Conservation (phyloP, 2,888 invertebrate genomes). For the Heliothis peltigera region DNA sequence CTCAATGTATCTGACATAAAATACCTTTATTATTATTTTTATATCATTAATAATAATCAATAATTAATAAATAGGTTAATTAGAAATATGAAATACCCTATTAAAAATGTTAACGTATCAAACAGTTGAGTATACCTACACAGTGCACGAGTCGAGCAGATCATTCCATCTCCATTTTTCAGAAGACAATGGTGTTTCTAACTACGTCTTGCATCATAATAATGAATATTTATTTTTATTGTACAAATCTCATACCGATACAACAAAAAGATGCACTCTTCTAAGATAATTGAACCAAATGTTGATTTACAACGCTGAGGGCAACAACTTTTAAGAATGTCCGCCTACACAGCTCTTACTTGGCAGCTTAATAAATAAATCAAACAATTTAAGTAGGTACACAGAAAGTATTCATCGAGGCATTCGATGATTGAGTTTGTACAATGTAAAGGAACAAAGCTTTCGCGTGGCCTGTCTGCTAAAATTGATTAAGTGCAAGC, state of each 20-base stretch:
- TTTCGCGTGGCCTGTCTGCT: constrained; percentile 43
- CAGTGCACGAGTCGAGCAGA: too few relatives aligned
- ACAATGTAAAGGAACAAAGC: constrained; percentile 29
- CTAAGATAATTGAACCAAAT: constrained; percentile 8
- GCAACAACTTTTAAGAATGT: neutral
- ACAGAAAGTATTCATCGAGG: constrained; percentile 13
- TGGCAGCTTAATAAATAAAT: constrained; percentile 17
- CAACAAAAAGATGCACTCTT: neutral
- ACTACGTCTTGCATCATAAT: too few relatives aligned
- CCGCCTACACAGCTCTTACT: neutral
- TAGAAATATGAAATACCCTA: too few relatives aligned
- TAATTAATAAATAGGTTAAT: too few relatives aligned
- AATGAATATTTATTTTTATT: too few relatives aligned
- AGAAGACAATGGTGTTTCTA: too few relatives aligned
- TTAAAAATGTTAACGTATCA: too few relatives aligned
- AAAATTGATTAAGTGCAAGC: constrained; percentile 55
- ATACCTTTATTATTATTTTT: too few relatives aligned
- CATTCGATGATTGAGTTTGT: constrained; percentile 41
- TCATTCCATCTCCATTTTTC: too few relatives aligned
- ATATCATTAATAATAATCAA: too few relatives aligned
- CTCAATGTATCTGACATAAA: too few relatives aligned
- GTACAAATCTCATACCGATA: neutral
- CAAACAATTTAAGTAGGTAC: constrained; percentile 15
- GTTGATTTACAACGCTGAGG: neutral
- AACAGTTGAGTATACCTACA: too few relatives aligned